These are phyloP conservation scores for Sinocyclocheilus anophthalmus DNA, from an alignment of 2,113 vertebrate genomes.

Conservation along the genomic window DNA sequence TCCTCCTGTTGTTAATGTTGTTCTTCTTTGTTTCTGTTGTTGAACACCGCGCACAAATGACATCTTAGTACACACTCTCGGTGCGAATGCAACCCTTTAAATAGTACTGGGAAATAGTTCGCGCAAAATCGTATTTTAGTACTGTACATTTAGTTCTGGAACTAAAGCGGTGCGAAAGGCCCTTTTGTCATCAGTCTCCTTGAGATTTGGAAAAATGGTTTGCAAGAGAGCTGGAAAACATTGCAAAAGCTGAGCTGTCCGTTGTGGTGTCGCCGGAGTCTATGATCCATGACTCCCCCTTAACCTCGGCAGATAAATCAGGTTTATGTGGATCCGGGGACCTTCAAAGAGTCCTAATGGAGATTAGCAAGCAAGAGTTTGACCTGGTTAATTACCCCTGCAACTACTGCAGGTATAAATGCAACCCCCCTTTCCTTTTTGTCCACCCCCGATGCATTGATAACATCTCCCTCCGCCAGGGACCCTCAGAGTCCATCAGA, in stretches of 20 bases:
- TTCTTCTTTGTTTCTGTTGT: no score
- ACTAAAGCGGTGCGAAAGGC: no score
- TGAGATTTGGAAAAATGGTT: not conserved
- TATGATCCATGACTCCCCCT: conserved; percentile 2
- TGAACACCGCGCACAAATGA: no score
- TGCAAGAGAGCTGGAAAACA: not conserved
- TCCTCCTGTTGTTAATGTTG: no score
- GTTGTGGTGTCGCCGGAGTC: not conserved
- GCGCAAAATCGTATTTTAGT: no score
- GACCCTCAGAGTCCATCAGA: conserved; percentile 26
- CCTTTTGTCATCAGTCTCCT: not conserved
- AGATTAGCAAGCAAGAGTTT: conserved; percentile 54
- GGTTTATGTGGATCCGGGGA: conserved; percentile 33
- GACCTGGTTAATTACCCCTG: conserved; percentile 61
- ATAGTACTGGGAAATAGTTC: no score
- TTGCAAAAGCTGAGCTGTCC: not conserved
- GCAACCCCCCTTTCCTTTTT: conserved; percentile 18
- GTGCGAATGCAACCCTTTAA: no score
- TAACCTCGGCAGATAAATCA: not conserved
- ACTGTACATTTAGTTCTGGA: no score
- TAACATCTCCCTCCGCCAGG: conserved; percentile 58
- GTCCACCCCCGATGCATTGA: conserved; percentile 44
- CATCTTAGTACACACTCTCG: no score
- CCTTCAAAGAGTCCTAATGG: conserved; percentile 54
- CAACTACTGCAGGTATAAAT: conserved; percentile 58